Evolutionary conservation across 2,113 vertebrate genomes (phyloP).

Genomic region (Podarcis cretensis): DNA sequence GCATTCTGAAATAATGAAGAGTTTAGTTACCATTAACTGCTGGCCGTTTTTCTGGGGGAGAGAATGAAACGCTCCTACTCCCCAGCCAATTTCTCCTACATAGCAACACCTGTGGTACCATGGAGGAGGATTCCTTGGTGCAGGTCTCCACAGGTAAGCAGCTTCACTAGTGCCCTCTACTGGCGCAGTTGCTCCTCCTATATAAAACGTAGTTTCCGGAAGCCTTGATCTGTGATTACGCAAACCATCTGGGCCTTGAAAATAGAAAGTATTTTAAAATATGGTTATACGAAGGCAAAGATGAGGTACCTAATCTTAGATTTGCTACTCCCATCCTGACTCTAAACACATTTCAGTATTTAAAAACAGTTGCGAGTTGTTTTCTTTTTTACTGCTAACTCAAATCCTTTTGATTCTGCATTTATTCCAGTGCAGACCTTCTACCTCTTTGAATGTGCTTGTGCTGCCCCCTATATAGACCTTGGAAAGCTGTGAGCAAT

Average conservation of each 20-base stretch:
- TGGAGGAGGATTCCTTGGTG: not conserved
- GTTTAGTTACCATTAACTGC: slow-evolving; percentile 77
- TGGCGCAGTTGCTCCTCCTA: slow-evolving; percentile 61
- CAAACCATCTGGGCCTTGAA: slow-evolving; percentile 78
- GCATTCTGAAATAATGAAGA: not conserved
- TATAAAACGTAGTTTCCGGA: slow-evolving; percentile 57
- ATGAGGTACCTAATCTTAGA: not conserved
- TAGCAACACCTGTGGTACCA: slow-evolving; percentile 48
- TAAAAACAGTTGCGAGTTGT: no score
- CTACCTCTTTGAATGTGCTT: no score
- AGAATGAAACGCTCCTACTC: slow-evolving; percentile 64
- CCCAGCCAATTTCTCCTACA: slow-evolving; percentile 78
- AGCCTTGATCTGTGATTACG: slow-evolving; percentile 75
- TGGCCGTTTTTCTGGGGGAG: slow-evolving; percentile 70
- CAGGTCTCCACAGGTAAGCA: slow-evolving; percentile 71
- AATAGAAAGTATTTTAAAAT: slow-evolving; percentile 22
- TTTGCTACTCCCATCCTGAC: not conserved
- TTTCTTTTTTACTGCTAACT: no score
- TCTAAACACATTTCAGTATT: not conserved
- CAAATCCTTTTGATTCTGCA: no score
- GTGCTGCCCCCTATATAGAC: no score
- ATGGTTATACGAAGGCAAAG: not conserved
- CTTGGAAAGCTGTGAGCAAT: no score
- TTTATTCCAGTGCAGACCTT: no score
- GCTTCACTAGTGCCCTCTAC: slow-evolving; percentile 73